phyloP scores from a whole-genome alignment of 2,888 invertebrate species.

The Dimorphilus gyrociliatus region DNA sequence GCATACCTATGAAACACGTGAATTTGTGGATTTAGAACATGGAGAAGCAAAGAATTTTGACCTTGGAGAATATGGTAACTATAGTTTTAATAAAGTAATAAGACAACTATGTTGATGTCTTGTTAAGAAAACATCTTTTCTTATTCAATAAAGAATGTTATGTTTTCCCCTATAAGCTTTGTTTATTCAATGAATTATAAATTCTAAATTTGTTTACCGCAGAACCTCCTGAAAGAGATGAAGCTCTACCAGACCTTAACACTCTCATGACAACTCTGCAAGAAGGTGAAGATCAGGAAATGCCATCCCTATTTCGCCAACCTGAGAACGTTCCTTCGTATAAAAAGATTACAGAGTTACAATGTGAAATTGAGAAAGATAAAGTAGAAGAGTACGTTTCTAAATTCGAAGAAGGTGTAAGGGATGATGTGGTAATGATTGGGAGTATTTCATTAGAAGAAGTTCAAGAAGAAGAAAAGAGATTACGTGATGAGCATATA shows the following conservation, averaged over 20 bases:
- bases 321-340: slow-evolving; percentile 24
- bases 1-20: too few species aligned
- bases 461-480: slow-evolving; percentile 26
- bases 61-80: too few species aligned
- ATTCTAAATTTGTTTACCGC: slow-evolving; percentile 4
- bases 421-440: slow-evolving; percentile 29
- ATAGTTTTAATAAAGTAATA: too few species aligned
- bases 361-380: slow-evolving; percentile 21
- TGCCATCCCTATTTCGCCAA: slow-evolving; percentile 22
- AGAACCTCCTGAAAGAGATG: slow-evolving; percentile 19
- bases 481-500: slow-evolving; percentile 30
- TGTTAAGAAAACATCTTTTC: too few species aligned
- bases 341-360: slow-evolving; percentile 17
- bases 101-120: too few species aligned
- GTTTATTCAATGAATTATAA: neutral
- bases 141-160: too few species aligned
- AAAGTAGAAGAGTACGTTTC: slow-evolving; percentile 22
- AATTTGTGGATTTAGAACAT: too few species aligned
- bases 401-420: slow-evolving; percentile 22
- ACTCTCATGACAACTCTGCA: slow-evolving; percentile 22
- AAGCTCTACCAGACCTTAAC: slow-evolving; percentile 24
- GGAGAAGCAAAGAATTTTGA: too few species aligned
- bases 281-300: slow-evolving; percentile 17
- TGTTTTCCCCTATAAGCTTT: too few species aligned
- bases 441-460: slow-evolving; percentile 28